Evolutionary conservation across 2,888 invertebrate species (phyloP), one percentile per base, ranked within the genome.

Genomic region (Trichopoda pennipes): DNA sequence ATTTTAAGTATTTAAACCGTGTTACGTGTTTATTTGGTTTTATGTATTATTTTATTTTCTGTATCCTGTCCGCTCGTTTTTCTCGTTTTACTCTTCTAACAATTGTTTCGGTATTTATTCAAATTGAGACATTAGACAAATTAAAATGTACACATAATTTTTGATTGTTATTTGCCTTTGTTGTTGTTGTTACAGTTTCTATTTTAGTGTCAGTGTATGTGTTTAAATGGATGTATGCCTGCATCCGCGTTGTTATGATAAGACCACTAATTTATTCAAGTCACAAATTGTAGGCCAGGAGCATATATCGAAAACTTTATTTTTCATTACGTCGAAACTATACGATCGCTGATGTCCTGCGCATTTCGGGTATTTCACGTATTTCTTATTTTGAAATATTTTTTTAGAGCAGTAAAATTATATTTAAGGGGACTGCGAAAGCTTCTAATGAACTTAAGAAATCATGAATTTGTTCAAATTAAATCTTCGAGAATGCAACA

Each of bases 101-200:
- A 58, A 42, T 78, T 60, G 66, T 60, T 60, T n/a, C n/a, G 77
- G 69, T 79, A 88, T 87, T 87, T 88, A 88, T 89, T 89, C 87
- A 89, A 89, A 89, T 89, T 88, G 87, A 89, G 89, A 89, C 89
- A 89, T 89, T 89, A 89, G 87, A 88, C 89, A 89, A 89, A 89
- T 89, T 88, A 88, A 88, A 77, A 89, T 89, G 88, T 89, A 87
- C 88, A 89, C 89, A 88, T 88, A 86, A 87, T 88, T 86, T 86
- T 87, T 88, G 88, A 89, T 88, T 89, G 88, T 88, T 89, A 88
- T 88, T 83, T 66, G 77, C 66, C 72, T 60, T 70, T 68, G 56
- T 73, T 49, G 17, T 49, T 49, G 47, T 17, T 49, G 56, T 56
- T 49, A 23, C 82, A 84, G 38, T 84, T 80, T 80, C 66, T 81